Conservation (phyloP, 2,888 invertebrate genomes). For the Cyrtodaria siliqua region DNA sequence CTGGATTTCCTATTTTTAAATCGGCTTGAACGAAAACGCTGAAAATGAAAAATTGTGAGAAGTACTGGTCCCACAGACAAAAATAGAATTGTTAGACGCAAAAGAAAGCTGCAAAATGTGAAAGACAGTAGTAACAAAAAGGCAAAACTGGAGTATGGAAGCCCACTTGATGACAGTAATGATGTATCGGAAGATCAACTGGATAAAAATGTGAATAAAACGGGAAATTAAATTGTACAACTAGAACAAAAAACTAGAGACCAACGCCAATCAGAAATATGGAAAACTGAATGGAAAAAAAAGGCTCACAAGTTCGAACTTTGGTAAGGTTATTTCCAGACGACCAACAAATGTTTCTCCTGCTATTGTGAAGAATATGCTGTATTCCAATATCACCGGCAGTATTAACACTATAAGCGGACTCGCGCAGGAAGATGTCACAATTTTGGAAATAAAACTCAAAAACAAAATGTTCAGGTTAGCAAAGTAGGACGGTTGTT, state of each 20-base stretch:
- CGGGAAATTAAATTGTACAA: too few species aligned
- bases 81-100: too few species aligned
- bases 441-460: conserved; percentile 35
- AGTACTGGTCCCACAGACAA: too few species aligned
- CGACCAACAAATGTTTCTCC: conserved; percentile 12
- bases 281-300: neutral
- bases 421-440: conserved; percentile 21
- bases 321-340: conserved; percentile 32
- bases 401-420: conserved; percentile 29
- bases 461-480: conserved; percentile 16
- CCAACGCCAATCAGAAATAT: neutral
- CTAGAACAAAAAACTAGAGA: too few species aligned
- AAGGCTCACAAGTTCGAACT: conserved; percentile 26
- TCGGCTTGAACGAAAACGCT: too few species aligned
- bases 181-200: conserved; percentile 3
- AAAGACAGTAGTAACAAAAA: too few species aligned
- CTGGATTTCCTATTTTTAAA: too few species aligned
- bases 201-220: too few species aligned
- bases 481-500: conserved; percentile 20
- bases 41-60: too few species aligned
- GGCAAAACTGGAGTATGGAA: too few species aligned
- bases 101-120: too few species aligned
- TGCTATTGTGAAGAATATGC: conserved; percentile 18
- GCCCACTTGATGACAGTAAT: neutral
- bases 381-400: too few species aligned